Base-by-base conservation (phyloP, 2,113 vertebrate species). In the Apodemus speciosus region DNA sequence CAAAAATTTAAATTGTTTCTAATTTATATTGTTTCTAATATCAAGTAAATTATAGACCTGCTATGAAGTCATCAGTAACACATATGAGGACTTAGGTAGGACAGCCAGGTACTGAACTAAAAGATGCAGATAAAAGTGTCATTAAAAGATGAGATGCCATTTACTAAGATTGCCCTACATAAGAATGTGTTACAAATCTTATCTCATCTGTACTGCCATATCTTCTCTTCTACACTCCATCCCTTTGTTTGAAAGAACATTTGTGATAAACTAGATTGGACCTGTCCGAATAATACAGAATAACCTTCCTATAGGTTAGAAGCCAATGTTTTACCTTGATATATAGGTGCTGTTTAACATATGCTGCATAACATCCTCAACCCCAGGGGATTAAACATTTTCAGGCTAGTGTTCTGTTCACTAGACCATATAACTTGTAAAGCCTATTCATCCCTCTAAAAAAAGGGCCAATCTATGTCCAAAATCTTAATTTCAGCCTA, bases 1-100 rank as follows among this genome's bases (percentile, higher is more conserved):
- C 51, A 80, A 80, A 6, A n/a, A 88, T 58, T 69, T 88, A 23
- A 90, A 88, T n/a, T n/a, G n/a, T n/a, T n/a, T n/a, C n/a, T n/a
- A n/a, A n/a, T n/a, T n/a, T n/a, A 27, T 40, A 73, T n/a, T 76
- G 11, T 76, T 76, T 85, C n/a, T 75, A 20, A 69, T 7, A 6
- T 91, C 8, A 15, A 81, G 69, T 6, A 90, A 38, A 11, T 94
- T 86, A 60, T 8, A 90, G 76, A 69, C n/a, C 40, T 85, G 35
- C 49, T 62, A 6, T 68, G 30, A 20, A 94, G 40, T 62, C 23
- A 80, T 23, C 30, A 69, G 13, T n/a, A 77, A 68, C 23, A 80
- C 18, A 79, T 21, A 51, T 49, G 30, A 87, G 81, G 15, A 21
- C 20, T 30, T 10, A 83, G 62, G 7, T 46, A 49, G 27, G 72